Evolutionary conservation across 2,888 invertebrate genomes (phyloP).

Genomic region (Polymixis lichenea): DNA sequence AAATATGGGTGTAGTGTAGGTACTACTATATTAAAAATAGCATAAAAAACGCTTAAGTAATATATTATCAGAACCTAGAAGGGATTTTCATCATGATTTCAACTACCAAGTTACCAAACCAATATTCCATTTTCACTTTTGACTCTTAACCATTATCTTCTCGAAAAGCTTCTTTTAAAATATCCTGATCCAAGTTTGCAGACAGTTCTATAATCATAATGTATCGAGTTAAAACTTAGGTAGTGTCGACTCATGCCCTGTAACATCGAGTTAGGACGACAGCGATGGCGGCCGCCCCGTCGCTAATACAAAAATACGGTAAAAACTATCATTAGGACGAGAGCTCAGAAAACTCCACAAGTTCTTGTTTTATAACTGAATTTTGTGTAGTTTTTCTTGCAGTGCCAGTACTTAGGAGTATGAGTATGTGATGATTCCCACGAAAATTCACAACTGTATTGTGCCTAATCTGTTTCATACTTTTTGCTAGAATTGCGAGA

Average conservation of each 20-base stretch:
- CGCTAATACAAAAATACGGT: constrained; percentile 74
- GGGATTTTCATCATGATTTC: background rate
- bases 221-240: constrained; percentile 62
- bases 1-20: too few relatives aligned
- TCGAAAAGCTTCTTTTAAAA: constrained; percentile 33
- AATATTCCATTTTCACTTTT: background rate
- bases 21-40: background rate
- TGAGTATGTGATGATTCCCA: constrained; percentile 31
- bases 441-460: constrained; percentile 10
- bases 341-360: constrained; percentile 53
- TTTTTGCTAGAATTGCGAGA: background rate
- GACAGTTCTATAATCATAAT: constrained; percentile 48
- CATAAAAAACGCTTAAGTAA: background rate
- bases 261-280: constrained; percentile 69
- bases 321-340: constrained; percentile 75
- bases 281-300: constrained; percentile 55
- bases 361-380: constrained; percentile 52
- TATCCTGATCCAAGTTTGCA: constrained; percentile 28
- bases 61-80: background rate
- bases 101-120: background rate
- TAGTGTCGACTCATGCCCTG: constrained; percentile 33
- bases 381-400: constrained; percentile 62
- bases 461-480: constrained; percentile 1
- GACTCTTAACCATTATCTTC: background rate
- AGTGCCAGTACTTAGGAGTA: constrained; percentile 30